phyloP scores from a whole-genome alignment of 1,140 invertebrate species.

The Ruditapes philippinarum region DNA sequence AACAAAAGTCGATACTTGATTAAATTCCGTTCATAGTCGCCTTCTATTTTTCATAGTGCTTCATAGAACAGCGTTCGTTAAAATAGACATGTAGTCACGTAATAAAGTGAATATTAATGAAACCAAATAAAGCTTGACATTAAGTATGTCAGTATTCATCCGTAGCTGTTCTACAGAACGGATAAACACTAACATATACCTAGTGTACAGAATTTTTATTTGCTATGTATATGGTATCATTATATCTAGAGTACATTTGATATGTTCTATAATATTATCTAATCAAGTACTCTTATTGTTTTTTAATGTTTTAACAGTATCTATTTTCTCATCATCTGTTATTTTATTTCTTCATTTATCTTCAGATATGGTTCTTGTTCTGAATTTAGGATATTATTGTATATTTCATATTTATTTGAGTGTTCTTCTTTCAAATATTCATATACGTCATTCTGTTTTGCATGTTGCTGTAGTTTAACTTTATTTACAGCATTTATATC shows the following conservation, averaged over 20 bases:
- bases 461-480: neutral
- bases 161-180: too few species aligned
- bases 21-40: too few species aligned
- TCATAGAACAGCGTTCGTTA: too few species aligned
- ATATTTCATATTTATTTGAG: neutral
- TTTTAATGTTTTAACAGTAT: constrained; percentile 2
- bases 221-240: too few species aligned
- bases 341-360: constrained; percentile 29
- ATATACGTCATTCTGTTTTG: neutral
- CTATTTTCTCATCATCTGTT: constrained; percentile 31
- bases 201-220: too few species aligned
- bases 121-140: too few species aligned
- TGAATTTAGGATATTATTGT: neutral
- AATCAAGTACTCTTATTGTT: constrained; percentile 33
- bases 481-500: neutral
- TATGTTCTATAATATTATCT: constrained; percentile 55
- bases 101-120: too few species aligned
- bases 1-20: too few species aligned
- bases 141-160: too few species aligned
- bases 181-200: too few species aligned
- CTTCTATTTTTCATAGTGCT: too few species aligned
- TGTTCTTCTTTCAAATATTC: neutral
- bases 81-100: too few species aligned
- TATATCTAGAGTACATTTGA: constrained; percentile 36
- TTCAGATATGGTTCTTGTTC: neutral